Base-by-base conservation (phyloP, 2,113 vertebrate species). In the Zosterops pallidus region DNA sequence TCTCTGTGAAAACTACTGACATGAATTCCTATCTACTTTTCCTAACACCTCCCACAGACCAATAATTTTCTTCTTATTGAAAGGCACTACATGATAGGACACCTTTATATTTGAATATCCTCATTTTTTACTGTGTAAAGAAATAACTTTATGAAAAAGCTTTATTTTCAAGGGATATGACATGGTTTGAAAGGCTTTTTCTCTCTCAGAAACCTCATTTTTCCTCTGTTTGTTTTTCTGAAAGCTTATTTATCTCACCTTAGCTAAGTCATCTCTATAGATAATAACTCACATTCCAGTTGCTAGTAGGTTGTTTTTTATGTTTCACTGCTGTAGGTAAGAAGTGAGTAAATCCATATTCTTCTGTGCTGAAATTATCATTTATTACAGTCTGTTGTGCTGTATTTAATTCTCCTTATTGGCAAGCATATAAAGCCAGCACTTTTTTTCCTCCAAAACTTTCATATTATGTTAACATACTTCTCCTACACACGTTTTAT, bases 241-340 rank as follows among this genome's bases (percentile, higher is more conserved):
- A 74, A 87, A 96, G 33, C 55, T 28, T 86, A 77, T 94, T 90
- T 90, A 65, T 95, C 67, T 95, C 47, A 86, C 82, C 92, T 94
- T 92, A 85, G 39, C 76, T 90, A 94, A 92, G 64, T 94, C 80
- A 89, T 82, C 67, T 89, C 2, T 86, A 41, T 60, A 86, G 81
- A 87, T 89, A 86, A 94, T 96, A 90, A 83, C 70, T 93, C 59
- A 59, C 50, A 63, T 77, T 89, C 39, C 19, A 63, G 83, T 88
- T 92, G 71, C 69, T 71, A 93, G 42, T 39, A 79, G 55, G 39
- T 31, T 83, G 10, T n/a, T 80, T 84, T 89, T 94, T 72, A 44
- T 93, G 59, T 93, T 96, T 94, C 35, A 74, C 24, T 81, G 49
- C 25, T 75, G 35, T 39, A 88, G 82, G 59, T 81, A 55, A 95